Evolutionary conservation across 2,797 vertebrate genomes (phyloP), one percentile per base, ranked within the genome.

Genomic region (Sparus aurata): DNA sequence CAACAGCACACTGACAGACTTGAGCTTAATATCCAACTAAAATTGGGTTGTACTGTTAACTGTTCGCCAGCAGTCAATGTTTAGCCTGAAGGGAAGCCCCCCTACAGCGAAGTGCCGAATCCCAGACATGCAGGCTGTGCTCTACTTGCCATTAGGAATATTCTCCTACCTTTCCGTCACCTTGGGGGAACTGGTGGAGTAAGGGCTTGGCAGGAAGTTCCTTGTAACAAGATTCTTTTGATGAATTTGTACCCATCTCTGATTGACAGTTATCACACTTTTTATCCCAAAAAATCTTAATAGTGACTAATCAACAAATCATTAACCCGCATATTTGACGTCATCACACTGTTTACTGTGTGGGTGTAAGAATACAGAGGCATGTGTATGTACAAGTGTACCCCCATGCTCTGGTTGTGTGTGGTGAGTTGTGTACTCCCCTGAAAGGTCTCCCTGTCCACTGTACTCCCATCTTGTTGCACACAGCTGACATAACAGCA

Each of bases 401-500:
- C 58, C 38, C 25, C 66, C 54, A n/a, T 8, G 20, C 27, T 15
- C 20, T 17, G 46, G 70, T 77, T 79, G 66, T 5, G 13, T 72
- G 84, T 25, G 79, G 66, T 75, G 54, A 62, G 41, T 41, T 47
- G 41, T 41, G 47, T 46, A 73, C 60, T 61, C 59, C 45, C 76
- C 41, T 86, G 72, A 89, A 87, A 82, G 73, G 43, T 46, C 76
- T 75, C 67, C 71, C 83, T 90, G 79, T 82, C 63, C 53, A 46
- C 75, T 70, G 52, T 75, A 61, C 71, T 87, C 67, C 67, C 54
- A 74, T 79, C 77, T 54, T 23, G 57, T 69, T 74, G 66, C 47
- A 54, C 59, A 65, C 86, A 92, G 87, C 92, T 92, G 92, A 92
- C 90, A 93, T 85, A 93, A 94, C 93, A 92, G 84, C 76, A 38